Conservation (phyloP, 2,113 vertebrate genomes). For the Macrotis lagotis region DNA sequence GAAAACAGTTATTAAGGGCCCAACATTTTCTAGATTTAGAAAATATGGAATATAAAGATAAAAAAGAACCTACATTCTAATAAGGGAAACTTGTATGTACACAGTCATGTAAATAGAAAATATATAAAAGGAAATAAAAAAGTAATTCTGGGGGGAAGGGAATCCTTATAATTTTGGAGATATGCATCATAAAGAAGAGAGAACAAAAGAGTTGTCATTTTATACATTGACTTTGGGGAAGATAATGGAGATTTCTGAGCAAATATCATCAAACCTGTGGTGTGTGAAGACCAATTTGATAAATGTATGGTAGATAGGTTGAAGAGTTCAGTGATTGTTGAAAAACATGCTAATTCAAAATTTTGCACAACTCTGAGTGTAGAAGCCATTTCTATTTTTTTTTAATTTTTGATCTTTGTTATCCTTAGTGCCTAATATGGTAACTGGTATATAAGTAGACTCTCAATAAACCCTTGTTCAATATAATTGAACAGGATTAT, state of each 20-base stretch:
- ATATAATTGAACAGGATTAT: background rate
- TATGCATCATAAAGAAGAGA: background rate
- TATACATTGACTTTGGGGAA: background rate
- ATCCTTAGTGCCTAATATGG: background rate
- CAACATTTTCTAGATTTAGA: background rate
- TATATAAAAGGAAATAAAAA: background rate
- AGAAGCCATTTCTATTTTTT: background rate
- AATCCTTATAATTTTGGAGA: background rate
- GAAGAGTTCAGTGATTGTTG: background rate
- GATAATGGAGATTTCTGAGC: background rate
- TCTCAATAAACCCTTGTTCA: background rate
- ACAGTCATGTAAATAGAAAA: background rate
- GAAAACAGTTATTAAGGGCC: background rate
- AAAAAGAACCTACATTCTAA: background rate
- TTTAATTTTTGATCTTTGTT: no score
- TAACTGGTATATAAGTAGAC: background rate
- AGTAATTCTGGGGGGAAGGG: background rate
- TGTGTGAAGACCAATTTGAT: background rate
- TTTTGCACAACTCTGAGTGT: background rate
- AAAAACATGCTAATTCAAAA: background rate
- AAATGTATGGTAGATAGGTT: background rate
- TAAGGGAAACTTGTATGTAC: background rate
- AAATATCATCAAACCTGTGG: background rate
- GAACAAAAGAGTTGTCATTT: background rate
- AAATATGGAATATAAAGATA: background rate